A percentile compares a stretch with the other conserved stretches of the same genome.
Evolutionary conservation across 2,888 invertebrate species (phyloP).

Genomic region (Homarus gammarus): DNA sequence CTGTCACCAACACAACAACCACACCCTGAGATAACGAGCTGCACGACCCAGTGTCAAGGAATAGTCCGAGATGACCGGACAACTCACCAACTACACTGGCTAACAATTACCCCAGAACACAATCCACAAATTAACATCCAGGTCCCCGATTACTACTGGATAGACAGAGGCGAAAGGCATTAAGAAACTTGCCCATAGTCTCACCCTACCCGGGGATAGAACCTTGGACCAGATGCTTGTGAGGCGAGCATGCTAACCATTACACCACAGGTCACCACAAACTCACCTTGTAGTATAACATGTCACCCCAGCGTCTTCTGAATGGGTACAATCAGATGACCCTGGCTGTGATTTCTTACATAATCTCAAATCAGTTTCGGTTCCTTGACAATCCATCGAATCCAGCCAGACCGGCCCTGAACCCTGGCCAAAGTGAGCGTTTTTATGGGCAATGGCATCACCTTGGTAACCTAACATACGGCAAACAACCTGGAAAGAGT

Average conservation of each 20-base stretch:
- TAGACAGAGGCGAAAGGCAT: no score
- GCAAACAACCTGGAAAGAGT: constrained; percentile 80
- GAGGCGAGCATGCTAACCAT: background rate
- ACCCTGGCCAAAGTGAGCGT: constrained; percentile 78
- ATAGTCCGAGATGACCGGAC: no score
- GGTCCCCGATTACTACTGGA: no score
- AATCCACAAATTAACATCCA: no score
- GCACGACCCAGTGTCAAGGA: no score
- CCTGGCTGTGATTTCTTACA: constrained; percentile 86
- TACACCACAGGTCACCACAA: background rate
- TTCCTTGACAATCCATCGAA: constrained; percentile 85
- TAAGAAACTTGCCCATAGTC: no score
- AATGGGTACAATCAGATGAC: constrained; percentile 85
- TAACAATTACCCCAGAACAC: no score
- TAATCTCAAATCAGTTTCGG: constrained; percentile 83
- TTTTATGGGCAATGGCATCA: constrained; percentile 79
- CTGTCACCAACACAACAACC: no score
- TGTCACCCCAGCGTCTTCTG: constrained; percentile 85
- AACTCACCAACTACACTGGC: no score
- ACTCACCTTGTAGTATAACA: constrained; percentile 77
- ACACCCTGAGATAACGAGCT: no score
- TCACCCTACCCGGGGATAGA: no score
- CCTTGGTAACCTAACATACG: constrained; percentile 79
- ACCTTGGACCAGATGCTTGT: no score
- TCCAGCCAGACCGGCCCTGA: constrained; percentile 86